phyloP scores from a whole-genome alignment of 2,113 vertebrate genomes.

The Sinocyclocheilus anshuiensis region DNA sequence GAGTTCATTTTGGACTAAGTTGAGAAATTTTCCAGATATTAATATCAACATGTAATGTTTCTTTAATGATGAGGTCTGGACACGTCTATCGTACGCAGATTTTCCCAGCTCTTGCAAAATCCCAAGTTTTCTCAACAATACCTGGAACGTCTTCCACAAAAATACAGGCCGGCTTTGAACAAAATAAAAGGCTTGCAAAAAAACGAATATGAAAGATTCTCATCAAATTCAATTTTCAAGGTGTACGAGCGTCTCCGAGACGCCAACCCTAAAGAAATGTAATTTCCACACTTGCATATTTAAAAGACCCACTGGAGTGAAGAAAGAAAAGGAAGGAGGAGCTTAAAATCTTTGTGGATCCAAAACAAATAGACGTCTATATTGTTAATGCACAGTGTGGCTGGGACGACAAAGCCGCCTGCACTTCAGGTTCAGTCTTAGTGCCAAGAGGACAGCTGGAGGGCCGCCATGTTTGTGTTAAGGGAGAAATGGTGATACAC shows the following conservation, averaged over 20 bases:
- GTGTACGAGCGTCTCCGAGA: neutral
- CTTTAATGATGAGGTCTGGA: slow-evolving; percentile 15
- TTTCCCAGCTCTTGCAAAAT: slow-evolving; percentile 6
- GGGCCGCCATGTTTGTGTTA: slow-evolving; percentile 62
- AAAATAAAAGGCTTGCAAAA: neutral
- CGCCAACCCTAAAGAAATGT: slow-evolving; percentile 41
- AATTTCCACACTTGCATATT: slow-evolving; percentile 36
- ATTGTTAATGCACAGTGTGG: slow-evolving; percentile 16
- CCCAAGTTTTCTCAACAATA: neutral
- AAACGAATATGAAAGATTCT: neutral
- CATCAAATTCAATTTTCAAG: slow-evolving; percentile 28
- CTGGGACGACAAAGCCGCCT: slow-evolving; percentile 31
- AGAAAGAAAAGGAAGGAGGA: neutral
- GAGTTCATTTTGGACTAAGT: slow-evolving; percentile 5
- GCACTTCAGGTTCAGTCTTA: slow-evolving; percentile 40
- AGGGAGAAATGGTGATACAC: slow-evolving; percentile 76
- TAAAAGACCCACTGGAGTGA: slow-evolving; percentile 39
- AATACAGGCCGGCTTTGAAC: neutral
- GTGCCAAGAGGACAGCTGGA: slow-evolving; percentile 52
- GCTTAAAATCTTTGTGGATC: slow-evolving; percentile 27
- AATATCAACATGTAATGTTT: neutral
- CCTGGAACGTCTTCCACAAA: neutral
- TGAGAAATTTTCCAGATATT: slow-evolving; percentile 13
- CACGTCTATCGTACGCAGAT: neutral
- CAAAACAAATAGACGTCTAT: slow-evolving; percentile 8